Conservation (phyloP, 2,113 vertebrate genomes). For the Okapia johnstoni region DNA sequence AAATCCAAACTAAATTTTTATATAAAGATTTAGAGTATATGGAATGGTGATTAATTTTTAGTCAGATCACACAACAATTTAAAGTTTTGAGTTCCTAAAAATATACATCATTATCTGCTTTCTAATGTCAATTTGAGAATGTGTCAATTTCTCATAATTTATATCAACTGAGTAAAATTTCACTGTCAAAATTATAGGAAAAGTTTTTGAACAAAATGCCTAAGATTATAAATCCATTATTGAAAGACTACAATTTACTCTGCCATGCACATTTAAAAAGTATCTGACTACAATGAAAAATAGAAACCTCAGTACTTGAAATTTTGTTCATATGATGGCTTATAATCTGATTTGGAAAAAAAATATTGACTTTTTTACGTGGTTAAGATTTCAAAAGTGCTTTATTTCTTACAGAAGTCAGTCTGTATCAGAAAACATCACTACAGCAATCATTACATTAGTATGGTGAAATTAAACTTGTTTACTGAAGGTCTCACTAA, state of each 20-base stretch:
- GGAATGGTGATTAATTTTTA: background rate
- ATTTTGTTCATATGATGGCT: background rate
- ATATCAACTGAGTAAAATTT: background rate
- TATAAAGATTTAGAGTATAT: background rate
- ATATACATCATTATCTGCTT: background rate
- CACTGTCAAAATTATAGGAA: background rate
- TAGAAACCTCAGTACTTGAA: constrained; percentile 20
- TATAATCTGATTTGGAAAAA: background rate
- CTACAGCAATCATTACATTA: background rate
- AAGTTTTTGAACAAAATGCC: background rate
- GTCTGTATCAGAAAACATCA: background rate
- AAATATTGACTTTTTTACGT: background rate
- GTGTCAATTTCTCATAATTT: background rate
- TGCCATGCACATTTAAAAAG: background rate
- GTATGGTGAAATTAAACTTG: background rate
- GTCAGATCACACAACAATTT: background rate
- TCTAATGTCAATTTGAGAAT: background rate
- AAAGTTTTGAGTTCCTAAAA: background rate
- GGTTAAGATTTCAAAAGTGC: background rate
- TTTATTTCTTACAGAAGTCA: background rate
- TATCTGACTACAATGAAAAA: background rate
- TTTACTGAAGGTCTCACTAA: background rate
- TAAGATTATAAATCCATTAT: background rate
- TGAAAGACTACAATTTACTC: background rate
- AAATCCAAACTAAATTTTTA: background rate